phyloP scores from a whole-genome alignment of 2,113 vertebrate species.

The Podiceps cristatus region DNA sequence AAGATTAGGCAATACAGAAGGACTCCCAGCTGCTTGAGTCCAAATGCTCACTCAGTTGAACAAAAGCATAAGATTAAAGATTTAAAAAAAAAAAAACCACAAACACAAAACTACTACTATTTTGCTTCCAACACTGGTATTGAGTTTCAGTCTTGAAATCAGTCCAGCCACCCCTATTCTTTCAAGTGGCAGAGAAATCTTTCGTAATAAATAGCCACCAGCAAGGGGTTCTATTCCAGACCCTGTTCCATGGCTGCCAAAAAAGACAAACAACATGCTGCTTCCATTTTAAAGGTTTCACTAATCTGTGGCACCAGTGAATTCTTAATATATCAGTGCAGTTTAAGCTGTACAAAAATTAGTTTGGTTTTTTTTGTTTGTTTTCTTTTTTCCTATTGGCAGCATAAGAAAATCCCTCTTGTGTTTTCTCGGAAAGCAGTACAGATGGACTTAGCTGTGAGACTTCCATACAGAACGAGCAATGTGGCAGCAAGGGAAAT shows the following conservation, averaged over 20 bases:
- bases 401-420: neutral
- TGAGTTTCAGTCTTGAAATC: neutral
- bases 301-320: neutral
- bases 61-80: neutral
- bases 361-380: neutral
- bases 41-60: neutral
- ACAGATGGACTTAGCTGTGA: neutral
- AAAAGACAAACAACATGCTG: neutral
- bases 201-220: neutral
- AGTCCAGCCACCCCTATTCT: neutral
- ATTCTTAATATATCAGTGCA: neutral
- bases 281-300: neutral
- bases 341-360: neutral
- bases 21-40: neutral
- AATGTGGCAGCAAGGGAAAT: conserved; percentile 12
- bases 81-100: neutral
- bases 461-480: neutral
- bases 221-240: neutral
- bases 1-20: neutral
- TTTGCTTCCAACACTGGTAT: neutral
- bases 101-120: too few species aligned
- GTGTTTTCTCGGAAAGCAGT: neutral
- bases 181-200: neutral
- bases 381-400: neutral
- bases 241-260: neutral